A percentile compares a stretch with the other conserved stretches of the same genome.
phyloP scores from a whole-genome alignment of 2,113 vertebrate species.

The Lycaon pictus region DNA sequence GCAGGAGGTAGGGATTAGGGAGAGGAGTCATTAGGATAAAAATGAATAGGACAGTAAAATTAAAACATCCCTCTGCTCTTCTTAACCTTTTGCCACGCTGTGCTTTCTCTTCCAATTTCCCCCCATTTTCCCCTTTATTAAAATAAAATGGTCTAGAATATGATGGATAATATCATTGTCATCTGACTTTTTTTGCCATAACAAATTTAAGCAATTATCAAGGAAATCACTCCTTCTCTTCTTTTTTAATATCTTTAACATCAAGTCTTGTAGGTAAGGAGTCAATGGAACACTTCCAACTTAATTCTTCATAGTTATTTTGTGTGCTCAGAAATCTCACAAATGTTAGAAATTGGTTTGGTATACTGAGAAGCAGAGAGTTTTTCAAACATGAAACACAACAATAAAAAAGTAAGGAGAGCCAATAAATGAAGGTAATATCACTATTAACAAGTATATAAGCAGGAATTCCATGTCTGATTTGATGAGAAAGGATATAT shows the following conservation, averaged over 20 bases:
- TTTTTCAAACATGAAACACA: background rate
- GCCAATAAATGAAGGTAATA: background rate
- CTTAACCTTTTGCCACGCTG: conserved; percentile 14
- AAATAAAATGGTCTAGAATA: background rate
- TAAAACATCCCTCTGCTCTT: background rate
- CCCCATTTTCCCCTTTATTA: conserved; percentile 51
- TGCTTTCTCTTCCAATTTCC: conserved; percentile 33
- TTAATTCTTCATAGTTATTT: background rate
- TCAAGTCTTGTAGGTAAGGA: background rate
- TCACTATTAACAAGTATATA: background rate
- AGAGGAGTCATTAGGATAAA: conserved; percentile 38
- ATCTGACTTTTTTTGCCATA: background rate
- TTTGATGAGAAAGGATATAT: background rate
- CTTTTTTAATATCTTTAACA: background rate
- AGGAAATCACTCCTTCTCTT: background rate
- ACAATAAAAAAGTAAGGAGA: background rate
- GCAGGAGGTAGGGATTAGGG: background rate
- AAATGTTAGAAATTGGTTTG: background rate
- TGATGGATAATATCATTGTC: background rate
- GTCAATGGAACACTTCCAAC: background rate
- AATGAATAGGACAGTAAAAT: conserved; percentile 61
- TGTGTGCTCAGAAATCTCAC: background rate
- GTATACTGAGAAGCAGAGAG: background rate
- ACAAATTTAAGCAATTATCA: background rate
- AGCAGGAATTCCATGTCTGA: background rate